These are phyloP conservation scores for Lucilia sericata DNA, from an alignment of 1,140 invertebrate genomes.

Conservation along the genomic window DNA sequence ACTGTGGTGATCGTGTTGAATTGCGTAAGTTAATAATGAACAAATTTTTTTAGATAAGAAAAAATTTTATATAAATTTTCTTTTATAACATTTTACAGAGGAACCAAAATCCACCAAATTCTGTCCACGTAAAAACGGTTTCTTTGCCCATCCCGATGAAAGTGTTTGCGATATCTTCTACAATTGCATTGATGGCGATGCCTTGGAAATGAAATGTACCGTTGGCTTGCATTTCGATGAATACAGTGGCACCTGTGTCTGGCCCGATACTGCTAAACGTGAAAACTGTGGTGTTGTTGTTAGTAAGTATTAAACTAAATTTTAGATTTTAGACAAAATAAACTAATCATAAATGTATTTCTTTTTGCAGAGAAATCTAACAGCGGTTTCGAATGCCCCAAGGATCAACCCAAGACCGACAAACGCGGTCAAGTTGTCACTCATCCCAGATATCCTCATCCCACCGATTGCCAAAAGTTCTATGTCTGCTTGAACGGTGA, in stretches of 20 bases:
- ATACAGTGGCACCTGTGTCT: conserved; percentile 84
- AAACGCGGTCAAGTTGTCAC: conserved; percentile 79
- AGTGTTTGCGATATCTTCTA: conserved; percentile 86
- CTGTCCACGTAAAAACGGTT: conserved; percentile 87
- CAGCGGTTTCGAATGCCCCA: conserved; percentile 87
- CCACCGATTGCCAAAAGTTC: conserved; percentile 84
- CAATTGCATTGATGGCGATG: conserved; percentile 89
- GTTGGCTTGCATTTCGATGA: conserved; percentile 89
- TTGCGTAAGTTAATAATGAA: conserved; percentile 78
- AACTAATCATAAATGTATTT: background rate
- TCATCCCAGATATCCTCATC: conserved; percentile 89
- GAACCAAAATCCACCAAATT: conserved; percentile 77
- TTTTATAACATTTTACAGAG: conserved; percentile 71
- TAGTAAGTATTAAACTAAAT: conserved; percentile 68
- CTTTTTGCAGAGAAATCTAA: conserved; percentile 73
- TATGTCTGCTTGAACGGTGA: conserved; percentile 90
- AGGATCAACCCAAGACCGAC: conserved; percentile 74
- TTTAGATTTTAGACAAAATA: background rate
- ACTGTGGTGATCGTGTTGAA: conserved; percentile 86
- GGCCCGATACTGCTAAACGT: conserved; percentile 84
- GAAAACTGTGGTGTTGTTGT: conserved; percentile 75
- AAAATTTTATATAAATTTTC: background rate
- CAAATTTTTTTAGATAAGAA: too few relatives aligned
- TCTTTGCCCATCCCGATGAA: conserved; percentile 87
- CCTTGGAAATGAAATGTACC: conserved; percentile 84